Percentiles rank a stretch among this genome's conserved stretches.
Conservation (phyloP, 2,888 invertebrate species). For the Philaethria dido region DNA sequence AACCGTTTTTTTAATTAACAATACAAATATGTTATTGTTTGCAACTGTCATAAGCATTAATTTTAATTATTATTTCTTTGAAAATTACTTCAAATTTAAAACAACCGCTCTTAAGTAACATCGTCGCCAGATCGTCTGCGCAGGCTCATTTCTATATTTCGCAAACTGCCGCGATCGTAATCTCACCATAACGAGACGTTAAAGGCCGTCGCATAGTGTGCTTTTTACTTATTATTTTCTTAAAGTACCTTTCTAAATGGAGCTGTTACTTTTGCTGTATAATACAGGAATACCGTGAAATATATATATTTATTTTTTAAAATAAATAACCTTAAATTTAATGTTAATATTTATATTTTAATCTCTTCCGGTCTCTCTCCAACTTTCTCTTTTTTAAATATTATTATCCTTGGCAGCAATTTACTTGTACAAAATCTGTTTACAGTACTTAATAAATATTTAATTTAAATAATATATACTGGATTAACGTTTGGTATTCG, state of each 20-base stretch:
- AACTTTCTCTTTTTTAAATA: too few species aligned
- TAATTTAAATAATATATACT: too few species aligned
- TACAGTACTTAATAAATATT: too few species aligned
- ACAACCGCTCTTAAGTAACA: conserved; percentile 1
- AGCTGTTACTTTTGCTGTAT: background rate
- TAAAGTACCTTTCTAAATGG: conserved; percentile 10
- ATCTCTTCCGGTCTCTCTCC: too few species aligned
- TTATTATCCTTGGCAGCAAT: too few species aligned
- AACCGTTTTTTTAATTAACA: too few species aligned
- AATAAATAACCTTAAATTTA: background rate
- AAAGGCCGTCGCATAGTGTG: conserved; percentile 20
- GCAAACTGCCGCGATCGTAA: conserved; percentile 18
- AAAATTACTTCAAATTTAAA: background rate
- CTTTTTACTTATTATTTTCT: conserved; percentile 11
- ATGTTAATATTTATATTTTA: too few species aligned
- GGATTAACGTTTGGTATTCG: background rate
- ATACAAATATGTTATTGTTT: background rate
- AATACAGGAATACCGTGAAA: background rate
- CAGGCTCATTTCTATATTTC: conserved; percentile 14
- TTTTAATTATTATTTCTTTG: background rate
- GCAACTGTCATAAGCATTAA: background rate
- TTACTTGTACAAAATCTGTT: too few species aligned
- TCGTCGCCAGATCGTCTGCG: conserved; percentile 24
- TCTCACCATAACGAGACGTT: conserved; percentile 20
- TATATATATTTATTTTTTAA: background rate